Conservation (phyloP, 2,888 invertebrate genomes). For the Ochropleura plecta region DNA sequence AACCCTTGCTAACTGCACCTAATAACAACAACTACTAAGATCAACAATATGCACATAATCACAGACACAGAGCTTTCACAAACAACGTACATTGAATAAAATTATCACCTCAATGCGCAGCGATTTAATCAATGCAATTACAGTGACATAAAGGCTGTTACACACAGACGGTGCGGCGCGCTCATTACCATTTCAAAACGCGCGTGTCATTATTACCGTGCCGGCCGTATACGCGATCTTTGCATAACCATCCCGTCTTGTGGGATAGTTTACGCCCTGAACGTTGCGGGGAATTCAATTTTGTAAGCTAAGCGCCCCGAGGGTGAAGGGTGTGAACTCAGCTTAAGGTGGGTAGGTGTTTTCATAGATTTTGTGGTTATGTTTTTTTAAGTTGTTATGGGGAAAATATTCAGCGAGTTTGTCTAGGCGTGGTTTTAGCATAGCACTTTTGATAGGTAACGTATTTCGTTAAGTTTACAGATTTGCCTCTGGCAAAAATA, state of each 20-base stretch:
- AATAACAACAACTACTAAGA: slow-evolving; percentile 1
- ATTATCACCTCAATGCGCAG: slow-evolving; percentile 53
- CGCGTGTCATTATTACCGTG: slow-evolving; percentile 69
- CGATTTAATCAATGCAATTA: slow-evolving; percentile 63
- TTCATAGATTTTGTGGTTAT: slow-evolving; percentile 34
- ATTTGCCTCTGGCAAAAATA: background rate
- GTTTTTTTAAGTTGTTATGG: slow-evolving; percentile 13
- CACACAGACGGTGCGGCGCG: slow-evolving; percentile 59
- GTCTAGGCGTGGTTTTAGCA: background rate
- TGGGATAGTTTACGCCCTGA: slow-evolving; percentile 82
- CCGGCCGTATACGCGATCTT: slow-evolving; percentile 67
- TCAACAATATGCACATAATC: slow-evolving; percentile 32
- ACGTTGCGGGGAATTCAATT: slow-evolving; percentile 86
- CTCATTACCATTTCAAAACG: slow-evolving; percentile 68
- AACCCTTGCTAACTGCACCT: slow-evolving; percentile 6
- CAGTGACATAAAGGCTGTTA: slow-evolving; percentile 61
- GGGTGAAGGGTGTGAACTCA: slow-evolving; percentile 59
- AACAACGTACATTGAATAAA: slow-evolving; percentile 51
- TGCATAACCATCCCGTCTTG: slow-evolving; percentile 72
- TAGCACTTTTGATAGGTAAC: background rate
- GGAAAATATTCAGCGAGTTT: slow-evolving; percentile 5
- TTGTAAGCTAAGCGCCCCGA: slow-evolving; percentile 74
- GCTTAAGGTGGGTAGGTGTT: slow-evolving; percentile 50
- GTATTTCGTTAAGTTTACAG: background rate
- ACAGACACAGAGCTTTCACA: slow-evolving; percentile 30